A percentile compares a stretch with the other conserved stretches of the same genome.
These are phyloP conservation scores for Myathropa florea DNA, from an alignment of 2,888 invertebrate species.

Conservation along the genomic window DNA sequence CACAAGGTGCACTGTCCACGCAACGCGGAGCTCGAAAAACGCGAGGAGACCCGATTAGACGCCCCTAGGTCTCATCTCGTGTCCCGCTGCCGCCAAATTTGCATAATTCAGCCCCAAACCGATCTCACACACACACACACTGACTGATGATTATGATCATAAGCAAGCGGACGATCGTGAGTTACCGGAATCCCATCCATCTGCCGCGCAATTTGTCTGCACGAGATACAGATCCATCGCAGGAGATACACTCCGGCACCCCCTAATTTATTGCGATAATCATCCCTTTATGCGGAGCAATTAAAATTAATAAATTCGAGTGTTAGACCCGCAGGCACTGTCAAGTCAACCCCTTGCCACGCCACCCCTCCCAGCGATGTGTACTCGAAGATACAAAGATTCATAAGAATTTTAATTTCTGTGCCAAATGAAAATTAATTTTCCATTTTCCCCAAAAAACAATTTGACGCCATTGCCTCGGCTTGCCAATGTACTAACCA, in stretches of 20 bases:
- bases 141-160: conserved; percentile 48
- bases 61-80: conserved; percentile 63
- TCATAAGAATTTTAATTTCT: conserved; percentile 75
- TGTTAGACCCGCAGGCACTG: conserved; percentile 51
- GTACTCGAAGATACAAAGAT: conserved; percentile 16
- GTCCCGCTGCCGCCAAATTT: conserved; percentile 60
- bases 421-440: conserved; percentile 79
- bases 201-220: conserved; percentile 69
- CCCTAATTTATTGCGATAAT: conserved; percentile 68
- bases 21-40: conserved; percentile 15
- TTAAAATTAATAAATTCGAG: conserved; percentile 79
- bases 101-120: conserved; percentile 52
- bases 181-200: conserved; percentile 62
- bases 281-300: conserved; percentile 73
- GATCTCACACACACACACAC: conserved; percentile 18
- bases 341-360: background rate
- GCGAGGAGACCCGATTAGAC: conserved; percentile 18
- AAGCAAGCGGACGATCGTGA: conserved; percentile 54
- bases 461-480: conserved; percentile 52
- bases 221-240: conserved; percentile 50
- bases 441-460: conserved; percentile 70
- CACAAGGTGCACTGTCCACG: conserved; percentile 65
- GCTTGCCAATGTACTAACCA: background rate
- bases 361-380: background rate
- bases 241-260: background rate